phyloP scores from a whole-genome alignment of 2,888 invertebrate species.

The Cheilosia soror region DNA sequence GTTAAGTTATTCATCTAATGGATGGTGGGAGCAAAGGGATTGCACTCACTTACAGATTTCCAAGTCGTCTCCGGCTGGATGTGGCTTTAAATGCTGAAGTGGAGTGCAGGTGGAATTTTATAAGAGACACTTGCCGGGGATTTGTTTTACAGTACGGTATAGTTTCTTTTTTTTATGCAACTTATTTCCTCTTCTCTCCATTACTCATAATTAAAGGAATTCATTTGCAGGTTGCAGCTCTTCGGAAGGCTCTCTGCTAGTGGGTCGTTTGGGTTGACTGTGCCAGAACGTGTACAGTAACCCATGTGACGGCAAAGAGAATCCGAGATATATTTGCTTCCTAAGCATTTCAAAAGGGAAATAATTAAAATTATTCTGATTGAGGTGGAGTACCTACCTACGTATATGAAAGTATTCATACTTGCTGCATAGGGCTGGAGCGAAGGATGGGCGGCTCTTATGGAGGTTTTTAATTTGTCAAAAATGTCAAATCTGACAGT shows the following conservation, averaged over 20 bases:
- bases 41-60: slow-evolving; percentile 66
- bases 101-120: slow-evolving; percentile 64
- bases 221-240: slow-evolving; percentile 71
- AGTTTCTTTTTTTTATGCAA: slow-evolving; percentile 21
- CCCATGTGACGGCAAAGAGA: slow-evolving; percentile 59
- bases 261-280: too few relatives aligned
- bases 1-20: slow-evolving; percentile 74
- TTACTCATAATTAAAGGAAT: slow-evolving; percentile 75
- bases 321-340: slow-evolving; percentile 58
- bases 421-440: not conserved
- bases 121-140: slow-evolving; percentile 69
- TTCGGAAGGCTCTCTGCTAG: slow-evolving; percentile 26
- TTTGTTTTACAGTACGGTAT: slow-evolving; percentile 26
- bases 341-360: slow-evolving; percentile 65
- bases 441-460: slow-evolving; percentile 22
- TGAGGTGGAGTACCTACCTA: slow-evolving; percentile 51
- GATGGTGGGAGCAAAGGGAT: slow-evolving; percentile 67
- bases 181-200: slow-evolving; percentile 66
- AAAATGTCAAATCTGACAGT: slow-evolving; percentile 34
- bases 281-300: too few relatives aligned
- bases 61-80: slow-evolving; percentile 42
- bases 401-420: not conserved
- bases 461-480: slow-evolving; percentile 53
- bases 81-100: slow-evolving; percentile 31
- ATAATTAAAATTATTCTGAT: slow-evolving; percentile 75